These are phyloP conservation scores for Catocala nupta DNA, from an alignment of 2,888 invertebrate species.

Conservation along the genomic window DNA sequence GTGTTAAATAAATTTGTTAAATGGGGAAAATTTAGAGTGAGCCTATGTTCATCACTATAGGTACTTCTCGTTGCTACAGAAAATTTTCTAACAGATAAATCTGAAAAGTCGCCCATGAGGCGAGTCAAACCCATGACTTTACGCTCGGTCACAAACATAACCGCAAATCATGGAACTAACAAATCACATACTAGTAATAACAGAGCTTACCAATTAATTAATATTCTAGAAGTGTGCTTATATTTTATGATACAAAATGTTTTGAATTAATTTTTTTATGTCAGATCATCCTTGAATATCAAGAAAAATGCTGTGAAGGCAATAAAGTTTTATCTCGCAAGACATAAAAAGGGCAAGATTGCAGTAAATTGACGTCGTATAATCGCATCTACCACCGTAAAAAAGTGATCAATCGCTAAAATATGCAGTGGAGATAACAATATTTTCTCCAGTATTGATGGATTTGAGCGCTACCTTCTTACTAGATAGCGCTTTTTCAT, in stretches of 20 bases:
- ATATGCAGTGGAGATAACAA: slow-evolving; percentile 43
- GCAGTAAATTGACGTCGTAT: slow-evolving; percentile 52
- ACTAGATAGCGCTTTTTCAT: neutral
- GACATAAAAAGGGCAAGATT: slow-evolving; percentile 49
- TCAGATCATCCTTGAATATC: slow-evolving; percentile 44
- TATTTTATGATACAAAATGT: slow-evolving; percentile 20
- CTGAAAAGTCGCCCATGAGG: too few relatives aligned
- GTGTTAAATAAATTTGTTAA: too few relatives aligned
- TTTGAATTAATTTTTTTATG: slow-evolving; percentile 33
- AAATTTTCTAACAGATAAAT: too few relatives aligned
- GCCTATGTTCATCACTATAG: too few relatives aligned
- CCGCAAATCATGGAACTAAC: too few relatives aligned
- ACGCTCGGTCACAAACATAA: too few relatives aligned
- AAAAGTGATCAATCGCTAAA: slow-evolving; percentile 48
- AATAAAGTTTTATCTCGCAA: slow-evolving; percentile 47
- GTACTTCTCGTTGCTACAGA: too few relatives aligned
- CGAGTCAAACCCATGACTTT: too few relatives aligned
- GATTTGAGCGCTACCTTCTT: neutral
- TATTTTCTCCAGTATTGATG: slow-evolving; percentile 11
- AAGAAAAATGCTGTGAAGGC: slow-evolving; percentile 42
- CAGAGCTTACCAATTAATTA: too few relatives aligned
- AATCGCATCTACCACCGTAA: slow-evolving; percentile 48
- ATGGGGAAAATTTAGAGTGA: too few relatives aligned
- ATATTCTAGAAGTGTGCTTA: too few relatives aligned
- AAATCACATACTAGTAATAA: too few relatives aligned